Evolutionary conservation across 1,140 invertebrate species (phyloP).

Genomic region (Sycophila sp.): DNA sequence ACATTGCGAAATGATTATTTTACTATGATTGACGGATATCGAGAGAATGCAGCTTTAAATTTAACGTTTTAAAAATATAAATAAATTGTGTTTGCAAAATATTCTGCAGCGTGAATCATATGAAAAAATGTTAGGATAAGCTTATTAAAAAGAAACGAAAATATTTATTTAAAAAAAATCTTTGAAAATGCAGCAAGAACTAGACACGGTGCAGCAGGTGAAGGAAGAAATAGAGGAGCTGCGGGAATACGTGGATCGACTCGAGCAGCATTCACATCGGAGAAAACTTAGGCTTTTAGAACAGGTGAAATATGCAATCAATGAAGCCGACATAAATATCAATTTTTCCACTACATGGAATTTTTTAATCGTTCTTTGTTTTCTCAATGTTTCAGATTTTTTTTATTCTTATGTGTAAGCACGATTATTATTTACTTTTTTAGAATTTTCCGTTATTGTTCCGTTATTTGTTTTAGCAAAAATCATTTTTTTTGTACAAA

Average conservation of each 20-base stretch:
- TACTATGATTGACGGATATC: no score
- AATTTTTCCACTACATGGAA: not conserved
- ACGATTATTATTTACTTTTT: not conserved
- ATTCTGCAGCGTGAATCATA: no score
- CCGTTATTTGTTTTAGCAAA: no score
- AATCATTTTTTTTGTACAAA: no score
- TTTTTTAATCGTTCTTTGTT: conserved; percentile 32
- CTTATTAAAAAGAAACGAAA: no score
- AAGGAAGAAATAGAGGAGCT: conserved; percentile 94
- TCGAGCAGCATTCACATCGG: conserved; percentile 88
- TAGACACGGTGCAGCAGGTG: conserved; percentile 91
- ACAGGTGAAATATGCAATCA: conserved; percentile 73
- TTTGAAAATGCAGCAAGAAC: conserved; percentile 72
- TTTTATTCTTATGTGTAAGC: conserved; percentile 10
- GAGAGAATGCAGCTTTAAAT: no score
- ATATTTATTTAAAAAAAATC: no score
- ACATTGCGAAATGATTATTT: no score
- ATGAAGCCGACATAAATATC: not conserved
- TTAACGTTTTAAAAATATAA: no score
- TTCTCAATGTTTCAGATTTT: conserved; percentile 20
- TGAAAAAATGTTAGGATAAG: no score
- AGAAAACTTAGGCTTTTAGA: conserved; percentile 86
- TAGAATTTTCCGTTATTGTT: not conserved
- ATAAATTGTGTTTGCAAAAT: no score
- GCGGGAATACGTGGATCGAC: conserved; percentile 87